Evolutionary conservation across 1,140 invertebrate genomes (phyloP).

Genomic region (Leguminivora glycinivorella): DNA sequence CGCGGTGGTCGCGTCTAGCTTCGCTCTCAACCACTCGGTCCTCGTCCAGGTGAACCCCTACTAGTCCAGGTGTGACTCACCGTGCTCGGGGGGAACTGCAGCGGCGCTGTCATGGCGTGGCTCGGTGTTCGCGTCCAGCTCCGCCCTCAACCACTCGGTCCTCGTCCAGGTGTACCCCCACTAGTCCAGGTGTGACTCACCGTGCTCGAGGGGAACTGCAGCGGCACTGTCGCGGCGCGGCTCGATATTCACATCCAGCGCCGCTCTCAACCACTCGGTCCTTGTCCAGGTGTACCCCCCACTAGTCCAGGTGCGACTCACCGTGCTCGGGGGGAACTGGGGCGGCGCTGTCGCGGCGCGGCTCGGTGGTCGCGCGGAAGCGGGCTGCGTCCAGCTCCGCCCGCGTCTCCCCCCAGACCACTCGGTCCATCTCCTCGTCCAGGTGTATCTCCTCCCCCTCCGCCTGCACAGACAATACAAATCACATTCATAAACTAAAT

Average conservation of each 20-base stretch:
- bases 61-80: too few relatives aligned
- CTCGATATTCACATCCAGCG: background rate
- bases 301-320: constrained; percentile 57
- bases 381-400: constrained; percentile 34
- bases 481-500: too few relatives aligned
- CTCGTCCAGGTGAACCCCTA: constrained; percentile 67
- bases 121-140: constrained; percentile 33
- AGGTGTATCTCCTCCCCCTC: constrained; percentile 55
- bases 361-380: constrained; percentile 39
- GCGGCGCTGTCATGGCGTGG: constrained; percentile 53
- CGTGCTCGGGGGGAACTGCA: constrained; percentile 39
- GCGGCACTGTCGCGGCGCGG: background rate
- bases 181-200: constrained; percentile 49
- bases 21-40: constrained; percentile 59
- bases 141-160: background rate
- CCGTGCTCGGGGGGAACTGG: constrained; percentile 41
- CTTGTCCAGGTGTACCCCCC: constrained; percentile 67
- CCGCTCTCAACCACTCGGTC: constrained; percentile 59
- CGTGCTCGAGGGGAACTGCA: background rate
- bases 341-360: constrained; percentile 52
- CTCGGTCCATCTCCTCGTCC: constrained; percentile 71
- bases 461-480: constrained; percentile 37
- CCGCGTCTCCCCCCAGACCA: constrained; percentile 58
- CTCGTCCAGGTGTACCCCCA: constrained; percentile 56
- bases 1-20: background rate